Evolutionary conservation across 2,113 vertebrate species (phyloP), one percentile per base, ranked within the genome.

Genomic region (Ascaphus truei): DNA sequence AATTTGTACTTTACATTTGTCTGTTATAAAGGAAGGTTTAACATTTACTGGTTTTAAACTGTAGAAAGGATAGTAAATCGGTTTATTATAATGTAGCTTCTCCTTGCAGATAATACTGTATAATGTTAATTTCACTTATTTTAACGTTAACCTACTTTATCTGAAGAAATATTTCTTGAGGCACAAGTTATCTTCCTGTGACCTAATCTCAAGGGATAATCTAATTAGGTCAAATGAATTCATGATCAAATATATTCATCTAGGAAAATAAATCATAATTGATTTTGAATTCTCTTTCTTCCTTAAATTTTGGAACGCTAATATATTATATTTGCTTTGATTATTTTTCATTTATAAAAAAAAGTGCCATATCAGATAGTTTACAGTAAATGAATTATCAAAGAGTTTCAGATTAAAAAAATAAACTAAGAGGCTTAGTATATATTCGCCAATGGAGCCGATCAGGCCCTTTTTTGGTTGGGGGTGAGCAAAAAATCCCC

Each of bases 151-250:
- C 51, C 52, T 67, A 41, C 43, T 57, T n/a, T 67, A 15, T 57
- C 15, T 57, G 64, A 47, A 57, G 52, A 67, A 65, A 65, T 37
- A 43, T 41, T 47, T 25, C 64, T 66, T 15, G 3, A 51, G 48
- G 50, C 50, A 33, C 53, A 56, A 12, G 16, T 11, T 55, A 67
- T 55, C 52, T 67, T 57, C 37, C 41, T 57, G 37, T 67, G 64
- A 45, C 64, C 27, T 56, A 67, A 67, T 57, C 64, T 57, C 64
- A 7, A 33, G 52, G 64, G 64, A 67, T 47, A 34, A 67, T 67
- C 64, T 67, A 67, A 67, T 67, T 57, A 67, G 64, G 64, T 67
- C 64, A 67, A 67, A 67, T 45, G 39, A 67, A 67, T 67, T 57
- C 64, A 56, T 27, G 29, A 36, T 43, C 56, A 67, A 67, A 57